Evolutionary conservation across 2,113 vertebrate genomes (phyloP), one percentile per base, ranked within the genome.

Genomic region (Serilophus lunatus): DNA sequence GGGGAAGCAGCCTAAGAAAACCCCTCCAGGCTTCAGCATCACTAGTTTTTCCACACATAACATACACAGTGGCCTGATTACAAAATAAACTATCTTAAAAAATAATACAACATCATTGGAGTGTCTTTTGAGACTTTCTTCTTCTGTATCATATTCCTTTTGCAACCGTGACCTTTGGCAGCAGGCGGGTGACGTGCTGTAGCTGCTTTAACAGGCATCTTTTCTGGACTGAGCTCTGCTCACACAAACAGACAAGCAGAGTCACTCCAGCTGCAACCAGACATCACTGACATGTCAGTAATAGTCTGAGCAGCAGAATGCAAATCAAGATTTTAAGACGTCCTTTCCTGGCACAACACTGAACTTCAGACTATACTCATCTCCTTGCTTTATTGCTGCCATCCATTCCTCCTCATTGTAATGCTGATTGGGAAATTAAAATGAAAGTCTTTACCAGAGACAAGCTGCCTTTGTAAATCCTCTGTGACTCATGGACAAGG

Each of bases 381-480:
- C 86, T 68, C 88, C 71, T 82, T 12, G 0, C 79, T 92, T 86
- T 42, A 84, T 3, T 75, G 88, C 88, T 86, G 88, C 72, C 44
- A 60, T 84, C 81, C 72, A 29, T 51, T 82, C n/a, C 56, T 86
- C 68, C 60, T 54, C 3, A 1, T 12, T 50, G 72, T 72, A 84
- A 45, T 50, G 60, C n/a, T 71, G 68, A 96, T 28, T 6, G 33
- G 79, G 88, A 94, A 94, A 93, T 92, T 59, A 90, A 94, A 96
- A 93, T 38, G 40, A 38, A 76, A 86, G 82, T 11, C 85, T 90
- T 64, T 25, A 66, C 68, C 60, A 60, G 51, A 56, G 68, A 92
- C 56, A 68, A 92, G 51, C 68, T 49, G 71, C 51, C 85, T 92
- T 42, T 75, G 63, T 72, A 63, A 94, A 87, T 23, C 59, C 64